Base-by-base conservation (phyloP, 2,113 vertebrate species). In the Mus spicilegus region DNA sequence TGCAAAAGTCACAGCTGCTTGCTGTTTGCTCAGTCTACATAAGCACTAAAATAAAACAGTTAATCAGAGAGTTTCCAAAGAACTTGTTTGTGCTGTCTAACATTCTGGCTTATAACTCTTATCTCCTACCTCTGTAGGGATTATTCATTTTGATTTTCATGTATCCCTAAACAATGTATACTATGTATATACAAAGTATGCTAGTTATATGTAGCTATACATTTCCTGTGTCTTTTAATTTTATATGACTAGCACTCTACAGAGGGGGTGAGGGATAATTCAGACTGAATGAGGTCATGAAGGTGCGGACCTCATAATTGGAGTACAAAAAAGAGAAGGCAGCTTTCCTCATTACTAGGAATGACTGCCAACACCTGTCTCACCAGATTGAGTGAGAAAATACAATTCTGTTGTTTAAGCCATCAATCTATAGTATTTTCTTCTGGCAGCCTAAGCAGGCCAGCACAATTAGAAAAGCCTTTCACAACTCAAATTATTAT, bases 21-120 rank as follows among this genome's bases (percentile, higher is more conserved):
- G 70, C 24, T 67, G 24, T 49, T 65, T 92, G 63, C 77, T 76
- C 42, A 92, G 54, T 56, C 69, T 33, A 90, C 0, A 90, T 16
- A 80, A 86, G 26, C 42, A 91, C 46, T 76, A 36, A 81, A 90
- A 92, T 13, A 4, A 49, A 49, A 42, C 42, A 94, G 73, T 9
- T 80, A 81, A 85, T 61, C 36, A 96, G 93, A 42, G 30, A 63
- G 16, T 80, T 95, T 91, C 69, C 75, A 80, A 91, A 89, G 49
- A 90, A 51, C 87, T 84, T 80, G 46, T 94, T 84, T 80, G 49
- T 88, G 73, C 63, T 82, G 24, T 56, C 75, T 85, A 81, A 63
- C 78, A 58, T 28, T 51, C 86, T 73, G 36, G 36, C 58, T 88
- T 54, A 73, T 36, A 88, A 28, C 8, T 54, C 24, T 56, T 49